Conservation (phyloP, 2,113 vertebrate genomes). For the Motacilla tschutschensis region DNA sequence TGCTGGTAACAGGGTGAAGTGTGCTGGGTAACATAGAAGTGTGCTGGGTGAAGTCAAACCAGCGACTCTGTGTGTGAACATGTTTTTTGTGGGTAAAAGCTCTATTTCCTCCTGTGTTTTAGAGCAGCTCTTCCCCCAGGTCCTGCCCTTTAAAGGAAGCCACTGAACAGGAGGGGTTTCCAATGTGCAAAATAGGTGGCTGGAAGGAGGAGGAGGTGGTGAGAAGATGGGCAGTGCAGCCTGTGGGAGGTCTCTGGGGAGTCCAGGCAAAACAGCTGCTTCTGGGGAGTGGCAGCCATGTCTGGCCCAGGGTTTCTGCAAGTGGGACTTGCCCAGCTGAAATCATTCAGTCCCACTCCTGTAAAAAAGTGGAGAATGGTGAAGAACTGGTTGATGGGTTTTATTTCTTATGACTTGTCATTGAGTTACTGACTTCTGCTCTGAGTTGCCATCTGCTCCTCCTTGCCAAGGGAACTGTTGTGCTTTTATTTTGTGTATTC, state of each 20-base stretch:
- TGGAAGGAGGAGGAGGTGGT: not conserved
- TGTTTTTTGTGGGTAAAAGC: not conserved
- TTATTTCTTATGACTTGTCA: not conserved
- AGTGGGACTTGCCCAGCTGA: not conserved
- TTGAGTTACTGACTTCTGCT: conserved; percentile 15
- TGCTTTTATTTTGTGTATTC: conserved; percentile 29
- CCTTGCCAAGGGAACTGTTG: conserved; percentile 18
- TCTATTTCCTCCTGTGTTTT: not conserved
- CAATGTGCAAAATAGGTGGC: not conserved
- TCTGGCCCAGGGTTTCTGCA: not conserved
- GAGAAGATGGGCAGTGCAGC: not conserved
- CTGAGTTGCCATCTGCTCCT: conserved; percentile 38
- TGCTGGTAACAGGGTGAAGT: not conserved
- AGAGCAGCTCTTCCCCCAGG: not conserved
- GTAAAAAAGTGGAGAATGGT: not conserved
- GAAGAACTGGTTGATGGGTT: not conserved
- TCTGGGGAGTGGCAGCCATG: not conserved
- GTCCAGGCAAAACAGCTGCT: not conserved
- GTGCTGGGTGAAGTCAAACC: not conserved
- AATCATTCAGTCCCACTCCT: not conserved
- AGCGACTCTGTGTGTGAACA: accelerated
- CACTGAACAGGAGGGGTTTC: not conserved
- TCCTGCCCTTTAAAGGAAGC: not conserved
- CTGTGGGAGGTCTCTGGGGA: not conserved
- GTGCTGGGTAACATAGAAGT: accelerated